phyloP scores from a whole-genome alignment of 1,140 invertebrate species.

The Ooceraea biroi region DNA sequence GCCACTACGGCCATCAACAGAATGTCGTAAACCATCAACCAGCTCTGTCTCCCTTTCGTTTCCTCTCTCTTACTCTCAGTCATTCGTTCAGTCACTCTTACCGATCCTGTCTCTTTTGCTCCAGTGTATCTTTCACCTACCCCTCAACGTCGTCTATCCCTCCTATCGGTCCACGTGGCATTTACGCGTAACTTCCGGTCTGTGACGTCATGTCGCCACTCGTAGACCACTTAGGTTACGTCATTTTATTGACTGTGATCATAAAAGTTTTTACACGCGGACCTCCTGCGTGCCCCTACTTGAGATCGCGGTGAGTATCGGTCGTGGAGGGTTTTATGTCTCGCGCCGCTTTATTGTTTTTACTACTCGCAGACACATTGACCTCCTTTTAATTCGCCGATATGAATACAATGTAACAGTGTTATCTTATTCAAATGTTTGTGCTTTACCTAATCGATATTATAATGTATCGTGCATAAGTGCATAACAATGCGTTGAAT shows the following conservation, averaged over 20 bases:
- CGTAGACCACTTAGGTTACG: slow-evolving; percentile 83
- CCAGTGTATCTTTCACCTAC: slow-evolving; percentile 56
- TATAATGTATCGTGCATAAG: background rate
- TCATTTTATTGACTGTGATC: slow-evolving; percentile 86
- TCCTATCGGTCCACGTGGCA: slow-evolving; percentile 77
- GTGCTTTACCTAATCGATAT: background rate
- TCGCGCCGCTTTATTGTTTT: slow-evolving; percentile 65
- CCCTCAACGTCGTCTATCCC: slow-evolving; percentile 30
- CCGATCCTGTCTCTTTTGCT: slow-evolving; percentile 41
- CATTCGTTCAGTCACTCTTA: slow-evolving; percentile 64
- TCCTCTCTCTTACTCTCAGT: slow-evolving; percentile 38
- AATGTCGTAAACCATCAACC: slow-evolving; percentile 85
- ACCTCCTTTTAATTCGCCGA: slow-evolving; percentile 55
- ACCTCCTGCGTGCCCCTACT: slow-evolving; percentile 75
- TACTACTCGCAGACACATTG: slow-evolving; percentile 57
- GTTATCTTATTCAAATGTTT: background rate
- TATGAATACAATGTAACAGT: slow-evolving; percentile 21
- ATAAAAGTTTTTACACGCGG: slow-evolving; percentile 85
- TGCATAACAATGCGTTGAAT: background rate
- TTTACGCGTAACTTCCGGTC: slow-evolving; percentile 82
- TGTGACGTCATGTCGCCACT: slow-evolving; percentile 78
- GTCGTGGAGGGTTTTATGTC: slow-evolving; percentile 69
- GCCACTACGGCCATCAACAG: slow-evolving; percentile 84
- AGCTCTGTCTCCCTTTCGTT: slow-evolving; percentile 5
- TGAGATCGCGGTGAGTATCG: slow-evolving; percentile 69